These are phyloP conservation scores for Cinclus cinclus DNA, from an alignment of 2,113 vertebrate genomes.

Conservation along the genomic window DNA sequence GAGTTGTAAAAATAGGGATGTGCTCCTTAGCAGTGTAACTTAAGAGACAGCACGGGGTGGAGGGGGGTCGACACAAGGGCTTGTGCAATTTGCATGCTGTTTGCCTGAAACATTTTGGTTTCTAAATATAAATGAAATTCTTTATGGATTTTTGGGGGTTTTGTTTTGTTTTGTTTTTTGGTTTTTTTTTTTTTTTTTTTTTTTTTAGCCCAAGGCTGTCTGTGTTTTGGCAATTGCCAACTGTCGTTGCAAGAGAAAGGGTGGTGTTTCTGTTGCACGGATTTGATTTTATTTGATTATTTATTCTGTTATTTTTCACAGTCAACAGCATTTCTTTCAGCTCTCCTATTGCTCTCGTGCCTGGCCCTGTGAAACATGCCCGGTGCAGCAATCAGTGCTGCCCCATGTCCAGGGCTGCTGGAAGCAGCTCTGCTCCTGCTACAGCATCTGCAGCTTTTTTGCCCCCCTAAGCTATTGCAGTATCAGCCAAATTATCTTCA, in stretches of 20 bases:
- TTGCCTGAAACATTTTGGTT: background rate
- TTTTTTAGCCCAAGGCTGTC: background rate
- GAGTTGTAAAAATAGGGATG: conserved; percentile 40
- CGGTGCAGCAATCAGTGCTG: background rate
- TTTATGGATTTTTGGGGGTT: background rate
- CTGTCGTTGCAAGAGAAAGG: background rate
- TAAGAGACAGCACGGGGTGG: background rate
- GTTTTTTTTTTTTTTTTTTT: background rate
- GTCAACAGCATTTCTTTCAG: background rate
- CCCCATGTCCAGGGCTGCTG: background rate
- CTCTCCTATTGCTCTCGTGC: background rate
- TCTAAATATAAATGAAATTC: background rate
- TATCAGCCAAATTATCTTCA: background rate
- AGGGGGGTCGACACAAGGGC: background rate
- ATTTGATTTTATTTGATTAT: background rate
- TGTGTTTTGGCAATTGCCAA: background rate
- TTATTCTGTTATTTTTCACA: background rate
- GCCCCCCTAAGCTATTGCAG: background rate
- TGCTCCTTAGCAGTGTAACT: background rate
- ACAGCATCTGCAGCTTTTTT: background rate
- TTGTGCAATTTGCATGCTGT: conserved; percentile 8
- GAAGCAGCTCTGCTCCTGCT: background rate
- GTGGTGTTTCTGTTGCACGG: background rate
- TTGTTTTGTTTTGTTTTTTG: background rate
- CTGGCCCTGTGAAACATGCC: background rate